Base-by-base conservation (phyloP, 2,888 invertebrate genomes). In the Amphipyra tragopoginis region DNA sequence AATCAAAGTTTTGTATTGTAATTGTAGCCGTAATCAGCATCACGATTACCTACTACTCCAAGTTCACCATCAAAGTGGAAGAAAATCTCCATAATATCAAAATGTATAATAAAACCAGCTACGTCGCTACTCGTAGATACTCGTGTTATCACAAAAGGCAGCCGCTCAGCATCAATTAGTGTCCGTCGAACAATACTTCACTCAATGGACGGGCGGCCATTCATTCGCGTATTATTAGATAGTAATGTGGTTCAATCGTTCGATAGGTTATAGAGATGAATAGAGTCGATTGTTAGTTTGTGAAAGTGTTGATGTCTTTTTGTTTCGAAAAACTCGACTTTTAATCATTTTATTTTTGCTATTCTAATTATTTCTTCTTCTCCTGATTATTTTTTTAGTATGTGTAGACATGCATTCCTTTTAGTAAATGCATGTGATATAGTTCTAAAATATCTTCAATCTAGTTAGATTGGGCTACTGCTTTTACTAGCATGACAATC, bases 181-280 rank as follows among this genome's bases (percentile, higher is more conserved):
- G 79, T 76, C 85, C 81, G 79, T 80, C 82, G 84, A 87, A 93
- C 92, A 93, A 91, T 91, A 87, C 80, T 65, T 84, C 91, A 62
- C 63, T 93, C 90, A 93, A 92, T 91, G 90, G 86, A 69, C 84
- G 87, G 81, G 79, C 80, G 77, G 86, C 86, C 90, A 92, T 89
- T 88, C 86, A 88, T 82, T 83, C 79, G 79, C 78, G 75, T 84
- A 86, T 87, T 90, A 86, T 86, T 86, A 87, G 84, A 79, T 73
- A 76, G 74, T 79, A 80, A 82, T 79, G 78, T 80, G 79, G 80
- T 83, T 84, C 80, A 87, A 89, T 87, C 88, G 83, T 81, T 88
- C 85, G 81, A 83, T 86, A 80, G 72, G 72, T 84, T 84, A 85
- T 77, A 39, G 52, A 70, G 73, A 72, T 60, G 70, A 45, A 67